Percentiles rank a stretch among this genome's conserved stretches.
Conservation (phyloP, 2,113 vertebrate genomes). For the Camelus bactrianus region DNA sequence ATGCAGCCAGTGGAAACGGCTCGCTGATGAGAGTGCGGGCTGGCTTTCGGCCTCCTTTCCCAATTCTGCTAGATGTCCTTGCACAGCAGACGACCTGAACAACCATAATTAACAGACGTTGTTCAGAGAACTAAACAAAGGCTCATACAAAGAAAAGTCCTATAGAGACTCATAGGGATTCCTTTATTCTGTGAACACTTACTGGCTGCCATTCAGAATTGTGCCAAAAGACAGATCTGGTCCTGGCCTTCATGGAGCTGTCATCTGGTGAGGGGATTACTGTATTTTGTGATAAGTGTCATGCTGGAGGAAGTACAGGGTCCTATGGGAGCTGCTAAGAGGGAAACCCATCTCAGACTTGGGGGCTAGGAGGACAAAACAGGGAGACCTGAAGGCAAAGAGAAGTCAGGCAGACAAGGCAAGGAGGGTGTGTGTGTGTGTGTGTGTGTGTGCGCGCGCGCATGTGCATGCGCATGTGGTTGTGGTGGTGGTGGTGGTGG, state of each 20-base stretch:
- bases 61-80: not conserved
- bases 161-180: not conserved
- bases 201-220: not conserved
- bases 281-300: accelerated
- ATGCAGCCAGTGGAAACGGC: not conserved
- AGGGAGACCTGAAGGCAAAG: not conserved
- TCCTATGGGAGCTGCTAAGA: not conserved
- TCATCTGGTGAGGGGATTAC: not conserved
- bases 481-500: no score
- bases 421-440: not conserved
- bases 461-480: no score
- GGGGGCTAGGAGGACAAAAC: not conserved
- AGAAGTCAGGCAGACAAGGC: not conserved
- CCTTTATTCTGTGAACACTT: not conserved
- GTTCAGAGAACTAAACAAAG: not conserved
- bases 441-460: accelerated
- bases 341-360: not conserved
- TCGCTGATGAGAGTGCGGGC: not conserved
- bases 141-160: not conserved
- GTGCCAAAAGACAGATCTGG: not conserved
- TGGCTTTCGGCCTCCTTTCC: not conserved
- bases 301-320: not conserved
- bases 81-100: not conserved
- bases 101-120: not conserved
- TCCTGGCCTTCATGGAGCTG: not conserved